Base-by-base conservation (phyloP, 2,888 invertebrate genomes). In the Hipparchia semele region DNA sequence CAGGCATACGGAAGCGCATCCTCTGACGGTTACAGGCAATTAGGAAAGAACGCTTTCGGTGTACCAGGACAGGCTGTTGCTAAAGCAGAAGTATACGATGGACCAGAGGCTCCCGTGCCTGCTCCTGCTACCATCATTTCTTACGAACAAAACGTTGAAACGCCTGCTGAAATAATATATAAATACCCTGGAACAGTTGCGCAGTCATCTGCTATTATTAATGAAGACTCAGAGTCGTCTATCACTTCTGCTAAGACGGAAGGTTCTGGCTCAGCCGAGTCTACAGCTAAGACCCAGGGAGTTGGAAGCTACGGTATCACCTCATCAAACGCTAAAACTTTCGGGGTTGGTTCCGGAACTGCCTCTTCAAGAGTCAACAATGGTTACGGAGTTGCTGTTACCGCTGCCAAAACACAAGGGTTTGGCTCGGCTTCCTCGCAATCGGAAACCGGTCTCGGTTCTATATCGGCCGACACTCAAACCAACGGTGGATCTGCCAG, bases 81-180 rank as follows among this genome's bases (percentile, higher is more conserved):
- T 5, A 83, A 87, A 68, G 87, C 87, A 7, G 82, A 86, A 75
- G 79, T 80, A 56, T 83, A 83, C 74, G 85, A 88, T 51, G 73
- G 76, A 6, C 82, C 80, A 8, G 76, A 78, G 5, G 71, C 77
- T 54, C 79, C 80, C 1, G 79, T 90, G 13, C 90, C 90, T 0
- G 86, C 84, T 9, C 90, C 91, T 0, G 90, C 87, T 0, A 84
- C 87, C 10, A 81, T 92, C 68, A 81, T 91, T 75, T 83, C 91
- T 6, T 92, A 92, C 80, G 83, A 89, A 74, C 90, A 92, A 76
- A 89, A 88, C 82, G 87, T 88, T 67, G 86, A 84, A 72, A 79
- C 79, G 0, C 88, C 88, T 13, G 78, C 81, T 69, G 83, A 81
- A 58, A 78, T 82, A 10, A 80, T 75, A 70, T 84, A 84, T 71